Base-by-base conservation (phyloP, 2,888 invertebrate genomes). In the Linyphia triangularis region DNA sequence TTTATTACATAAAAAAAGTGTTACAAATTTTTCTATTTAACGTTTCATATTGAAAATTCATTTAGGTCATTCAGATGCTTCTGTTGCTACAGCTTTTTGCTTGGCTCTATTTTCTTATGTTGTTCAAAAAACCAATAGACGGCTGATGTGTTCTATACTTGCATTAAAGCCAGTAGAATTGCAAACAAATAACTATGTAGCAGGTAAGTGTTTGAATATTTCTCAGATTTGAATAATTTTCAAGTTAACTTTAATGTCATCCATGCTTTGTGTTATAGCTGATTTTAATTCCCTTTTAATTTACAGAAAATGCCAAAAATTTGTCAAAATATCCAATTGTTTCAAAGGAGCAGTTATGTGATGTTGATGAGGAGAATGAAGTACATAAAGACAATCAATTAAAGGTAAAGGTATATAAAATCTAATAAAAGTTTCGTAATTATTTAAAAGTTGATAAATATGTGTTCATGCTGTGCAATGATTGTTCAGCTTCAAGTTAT, bases 51-150 rank as follows among this genome's bases (percentile, higher is more conserved):
- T n/a, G n/a, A n/a, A n/a, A n/a, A 7, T 43, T 30, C 37, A 19
- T 73, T 16, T 51, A 89, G 89, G 86, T 28, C 75, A 77, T 30
- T 22, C 79, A n/a, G 72, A 81, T 75, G 72, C 77, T 51, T 96
- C 97, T 91, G 96, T 96, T 28, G 95, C 96, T 79, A 95, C 96
- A 92, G 97, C 97, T 33, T 97, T 98, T 92, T 95, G 96, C 75
- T 94, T 98, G 72, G 97, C 97, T 28, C 94, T 97, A 90, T 95
- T 96, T 90, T 96, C 96, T 19, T 96, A 96, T 92, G 92, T 96
- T 59, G 79, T 88, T 28, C 72, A 78, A 57, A 33, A 40, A 37
- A 37, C 63, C 7, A 65, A 57, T n/a, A 70, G 67, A 37, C 43
- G 82, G 4, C 51, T 88, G n/a, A 28, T 70, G n/a, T 22, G 9